Base-by-base conservation (phyloP, 2,113 vertebrate species). In the Rallus limicola region DNA sequence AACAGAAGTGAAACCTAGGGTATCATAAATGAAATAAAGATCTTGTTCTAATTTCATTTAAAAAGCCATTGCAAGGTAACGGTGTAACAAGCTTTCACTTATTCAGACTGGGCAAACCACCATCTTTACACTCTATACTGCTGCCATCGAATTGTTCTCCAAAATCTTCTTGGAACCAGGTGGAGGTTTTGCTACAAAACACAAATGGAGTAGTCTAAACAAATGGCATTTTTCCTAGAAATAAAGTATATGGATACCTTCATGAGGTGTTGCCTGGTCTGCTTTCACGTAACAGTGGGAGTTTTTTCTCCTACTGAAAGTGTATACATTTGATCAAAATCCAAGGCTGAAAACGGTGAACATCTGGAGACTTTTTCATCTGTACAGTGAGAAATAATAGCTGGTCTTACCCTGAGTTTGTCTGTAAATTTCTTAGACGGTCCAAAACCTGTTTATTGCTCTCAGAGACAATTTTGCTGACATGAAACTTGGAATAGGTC, bases 31-130 rank as follows among this genome's bases (percentile, higher is more conserved):
- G 82, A 81, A 93, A 60, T 52, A 28, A 86, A 78, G 52, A 65
- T 68, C 62, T 76, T 82, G 60, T 46, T 94, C 90, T 93, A 86
- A 89, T 96, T 96, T 85, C 6, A 70, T 96, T 94, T 87, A 16
- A 74, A 88, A 94, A 92, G n/a, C 36, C 1, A 1, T 92, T 88
- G 53, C 55, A 82, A 89, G n/a, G 67, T 85, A 92, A 10, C 33
- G 59, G 82, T 31, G 21, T 92, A 69, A n/a, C 88, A 93, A 90
- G 60, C 48, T 48, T 84, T 75, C 76, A 75, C 34, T 76, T 72
- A 19, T 75, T 82, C 18, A 79, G 53, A 58, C 21, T 36, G 68
- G 65, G 31, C 29, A 79, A 82, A 40, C 31, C 38, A 48, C 28
- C 33, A 2, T 88, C 81, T 76, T 53, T 58, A 9, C 46, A 21